Base-by-base conservation (phyloP, 2,888 invertebrate species). In the Heliconius charithonia region DNA sequence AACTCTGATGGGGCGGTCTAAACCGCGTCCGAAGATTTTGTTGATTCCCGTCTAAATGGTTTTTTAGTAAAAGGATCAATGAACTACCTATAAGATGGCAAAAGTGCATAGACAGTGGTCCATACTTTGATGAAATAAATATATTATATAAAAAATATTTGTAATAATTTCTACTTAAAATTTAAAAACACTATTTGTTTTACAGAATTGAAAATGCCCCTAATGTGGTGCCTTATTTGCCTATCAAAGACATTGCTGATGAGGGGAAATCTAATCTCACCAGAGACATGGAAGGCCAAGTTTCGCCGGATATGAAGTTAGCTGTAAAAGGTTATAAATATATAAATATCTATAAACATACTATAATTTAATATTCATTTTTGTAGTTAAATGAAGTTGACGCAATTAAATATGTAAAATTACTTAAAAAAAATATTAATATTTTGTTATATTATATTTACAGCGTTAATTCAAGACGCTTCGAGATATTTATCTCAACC, bases 201-300 rank as follows among this genome's bases (percentile, higher is more conserved):
- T 12, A 51, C 76, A 92, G 92, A 80, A 83, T 85, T 37, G 89
- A 90, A 84, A 84, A 85, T 16, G 85, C 93, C 2, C 91, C 92
- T 0, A 41, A 80, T 0, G 56, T 93, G 16, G 81, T 88, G 0
- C 89, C 93, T 6, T 91, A 85, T 81, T 82, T 88, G 41, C 91
- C 92, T 0, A 81, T 93, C 1, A 92, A 91, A 83, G 93, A 92
- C 80, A 88, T 93, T 9, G 86, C 90, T 19, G 88, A 90, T 67
- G 93, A 92, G 83, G 87, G 85, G 2, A 90, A 88, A 81, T 79
- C 62, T 2, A 89, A 88, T 59, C 83, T 93, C 41, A 81, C 81
- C 0, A 82, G 77, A 62, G 90, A 91, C 45, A 86, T 91, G 84
- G 85, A 87, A 75, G 69, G 73, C 4, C 29, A 79, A 7, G 89